Evolutionary conservation across 1,140 invertebrate species (phyloP).

Genomic region (Sycophila sp.): DNA sequence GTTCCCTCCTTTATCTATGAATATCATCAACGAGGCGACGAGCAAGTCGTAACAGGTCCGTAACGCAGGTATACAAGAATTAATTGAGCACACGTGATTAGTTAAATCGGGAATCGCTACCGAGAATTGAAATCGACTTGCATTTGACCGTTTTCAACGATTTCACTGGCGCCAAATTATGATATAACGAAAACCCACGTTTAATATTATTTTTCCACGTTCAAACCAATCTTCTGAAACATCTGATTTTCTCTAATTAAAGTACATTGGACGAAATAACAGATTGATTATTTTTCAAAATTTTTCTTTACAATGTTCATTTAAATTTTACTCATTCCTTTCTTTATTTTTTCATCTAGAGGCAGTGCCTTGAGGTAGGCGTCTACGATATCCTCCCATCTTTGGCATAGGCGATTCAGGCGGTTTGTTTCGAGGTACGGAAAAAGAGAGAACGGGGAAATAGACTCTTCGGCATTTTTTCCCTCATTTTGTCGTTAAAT

Average conservation of each 20-base stretch:
- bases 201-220: too few relatives aligned
- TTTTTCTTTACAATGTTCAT: too few relatives aligned
- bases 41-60: conserved; percentile 28
- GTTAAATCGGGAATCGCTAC: conserved; percentile 10
- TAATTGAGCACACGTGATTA: conserved; percentile 39
- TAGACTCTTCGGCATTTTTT: conserved; percentile 35
- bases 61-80: conserved; percentile 39
- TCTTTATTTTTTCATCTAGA: too few relatives aligned
- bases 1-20: conserved; percentile 35
- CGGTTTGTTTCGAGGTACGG: background rate
- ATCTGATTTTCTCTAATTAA: too few relatives aligned
- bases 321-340: too few relatives aligned
- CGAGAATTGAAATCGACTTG: background rate
- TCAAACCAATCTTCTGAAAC: too few relatives aligned
- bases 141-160: background rate
- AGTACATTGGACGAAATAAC: too few relatives aligned
- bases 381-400: too few relatives aligned
- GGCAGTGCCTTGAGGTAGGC: too few relatives aligned
- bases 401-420: background rate
- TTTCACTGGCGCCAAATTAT: background rate
- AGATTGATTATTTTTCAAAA: too few relatives aligned
- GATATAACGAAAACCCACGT: too few relatives aligned
- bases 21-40: conserved; percentile 20
- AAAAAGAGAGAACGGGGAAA: background rate
- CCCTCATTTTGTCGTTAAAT: conserved; percentile 48